Conservation (phyloP, 2,888 invertebrate species). For the Rhaphigaster nebulosa region DNA sequence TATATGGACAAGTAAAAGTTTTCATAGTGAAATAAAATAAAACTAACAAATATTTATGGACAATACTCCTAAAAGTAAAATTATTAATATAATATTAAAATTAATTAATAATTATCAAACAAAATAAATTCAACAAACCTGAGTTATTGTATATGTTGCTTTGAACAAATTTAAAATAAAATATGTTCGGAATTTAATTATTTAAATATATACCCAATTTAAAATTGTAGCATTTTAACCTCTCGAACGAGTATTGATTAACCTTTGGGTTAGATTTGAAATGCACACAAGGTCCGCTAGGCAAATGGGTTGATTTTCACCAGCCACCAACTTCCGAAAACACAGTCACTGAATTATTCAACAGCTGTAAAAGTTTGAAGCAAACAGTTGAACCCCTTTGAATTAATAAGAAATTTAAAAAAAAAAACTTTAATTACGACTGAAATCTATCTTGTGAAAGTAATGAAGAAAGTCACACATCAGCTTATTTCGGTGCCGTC, state of each 20-base stretch:
- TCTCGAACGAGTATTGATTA: neutral
- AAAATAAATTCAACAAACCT: too few relatives aligned
- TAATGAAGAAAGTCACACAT: neutral
- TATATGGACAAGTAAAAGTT: too few relatives aligned
- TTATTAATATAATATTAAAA: too few relatives aligned
- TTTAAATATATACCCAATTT: too few relatives aligned
- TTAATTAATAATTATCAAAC: too few relatives aligned
- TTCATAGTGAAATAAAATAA: too few relatives aligned
- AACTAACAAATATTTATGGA: too few relatives aligned
- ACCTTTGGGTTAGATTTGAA: neutral
- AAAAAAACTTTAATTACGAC: neutral
- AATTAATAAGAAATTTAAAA: neutral
- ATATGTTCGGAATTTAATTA: too few relatives aligned
- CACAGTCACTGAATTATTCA: neutral
- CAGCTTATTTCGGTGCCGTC: neutral
- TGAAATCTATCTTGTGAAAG: neutral
- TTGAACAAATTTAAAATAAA: too few relatives aligned
- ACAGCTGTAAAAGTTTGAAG: neutral
- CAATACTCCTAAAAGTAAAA: too few relatives aligned
- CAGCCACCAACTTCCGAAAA: neutral
- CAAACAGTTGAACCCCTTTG: neutral
- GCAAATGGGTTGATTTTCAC: neutral
- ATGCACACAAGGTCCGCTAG: neutral
- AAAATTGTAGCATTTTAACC: too few relatives aligned
- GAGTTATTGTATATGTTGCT: too few relatives aligned